A percentile compares a stretch with the other conserved stretches of the same genome.
These are phyloP conservation scores for Hyperoplus immaculatus DNA, from an alignment of 2,797 vertebrate species.

Conservation along the genomic window DNA sequence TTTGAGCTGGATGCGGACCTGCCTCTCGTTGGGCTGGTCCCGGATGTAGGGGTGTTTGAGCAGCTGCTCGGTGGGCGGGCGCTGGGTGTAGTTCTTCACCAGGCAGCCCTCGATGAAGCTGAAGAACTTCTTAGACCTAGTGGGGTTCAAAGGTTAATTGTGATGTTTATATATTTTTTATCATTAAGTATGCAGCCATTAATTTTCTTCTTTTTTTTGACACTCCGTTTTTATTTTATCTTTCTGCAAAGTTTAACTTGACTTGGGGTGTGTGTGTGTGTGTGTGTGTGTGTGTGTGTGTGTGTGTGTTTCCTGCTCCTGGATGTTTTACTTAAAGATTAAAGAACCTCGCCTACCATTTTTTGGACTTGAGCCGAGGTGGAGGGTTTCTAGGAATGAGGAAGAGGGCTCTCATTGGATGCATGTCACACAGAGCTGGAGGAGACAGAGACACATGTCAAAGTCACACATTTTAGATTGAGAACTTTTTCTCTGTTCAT, in stretches of 20 bases:
- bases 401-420: conserved; percentile 99
- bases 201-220: too few relatives aligned
- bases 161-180: background rate
- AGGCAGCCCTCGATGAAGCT: conserved; percentile 98
- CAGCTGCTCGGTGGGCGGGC: conserved; percentile 96
- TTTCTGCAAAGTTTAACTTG: too few relatives aligned
- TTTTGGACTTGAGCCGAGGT: conserved; percentile 98
- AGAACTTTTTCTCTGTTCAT: background rate
- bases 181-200: background rate
- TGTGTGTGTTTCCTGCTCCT: too few relatives aligned
- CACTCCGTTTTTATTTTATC: too few relatives aligned
- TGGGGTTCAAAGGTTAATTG: background rate
- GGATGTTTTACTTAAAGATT: too few relatives aligned
- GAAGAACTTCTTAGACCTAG: conserved; percentile 99
- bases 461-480: background rate
- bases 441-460: conserved; percentile 27
- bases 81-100: conserved; percentile 98
- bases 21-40: conserved; percentile 98
- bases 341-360: conserved; percentile 88
- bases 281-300: too few relatives aligned
- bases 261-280: too few relatives aligned
- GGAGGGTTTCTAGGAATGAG: conserved; percentile 99
- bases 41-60: conserved; percentile 98
- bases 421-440: conserved; percentile 98
- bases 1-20: conserved; percentile 99